These are phyloP conservation scores for Cotesia chilonis DNA, from an alignment of 1,140 invertebrate genomes.

Conservation along the genomic window DNA sequence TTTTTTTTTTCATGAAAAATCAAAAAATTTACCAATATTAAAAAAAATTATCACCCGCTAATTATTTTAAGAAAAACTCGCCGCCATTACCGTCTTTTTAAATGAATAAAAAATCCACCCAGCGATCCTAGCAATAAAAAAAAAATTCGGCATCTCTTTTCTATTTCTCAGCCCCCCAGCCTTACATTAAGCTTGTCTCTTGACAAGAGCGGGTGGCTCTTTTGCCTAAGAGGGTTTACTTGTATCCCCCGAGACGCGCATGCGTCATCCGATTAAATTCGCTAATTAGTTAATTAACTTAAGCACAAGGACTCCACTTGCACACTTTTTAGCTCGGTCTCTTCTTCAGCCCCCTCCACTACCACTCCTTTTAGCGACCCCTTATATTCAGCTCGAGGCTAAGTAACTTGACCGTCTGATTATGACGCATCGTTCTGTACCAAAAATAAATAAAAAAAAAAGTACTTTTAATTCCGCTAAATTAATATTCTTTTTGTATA, in stretches of 20 bases:
- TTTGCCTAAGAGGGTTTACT: slow-evolving; percentile 65
- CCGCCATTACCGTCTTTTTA: no score
- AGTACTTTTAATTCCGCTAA: slow-evolving; percentile 3
- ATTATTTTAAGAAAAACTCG: no score
- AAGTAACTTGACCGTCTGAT: slow-evolving; percentile 66
- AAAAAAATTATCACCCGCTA: no score
- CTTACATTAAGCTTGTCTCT: background rate
- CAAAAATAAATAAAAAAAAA: slow-evolving; percentile 18
- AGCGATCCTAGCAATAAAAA: no score
- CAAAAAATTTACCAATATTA: no score
- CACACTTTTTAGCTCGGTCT: background rate
- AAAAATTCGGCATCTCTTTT: no score
- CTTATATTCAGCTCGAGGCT: slow-evolving; percentile 18
- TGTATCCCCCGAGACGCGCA: slow-evolving; percentile 67
- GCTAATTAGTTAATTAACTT: slow-evolving; percentile 68
- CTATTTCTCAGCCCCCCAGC: no score
- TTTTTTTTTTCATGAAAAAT: no score
- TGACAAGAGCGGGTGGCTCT: background rate
- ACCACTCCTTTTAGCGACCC: no score
- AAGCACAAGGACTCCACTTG: slow-evolving; percentile 50
- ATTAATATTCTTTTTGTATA: background rate
- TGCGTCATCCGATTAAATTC: slow-evolving; percentile 69
- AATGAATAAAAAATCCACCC: no score
- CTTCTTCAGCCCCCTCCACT: background rate
- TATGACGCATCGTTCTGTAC: slow-evolving; percentile 62